phyloP scores from a whole-genome alignment of 2,888 invertebrate species.

The Autographa pulchrina region DNA sequence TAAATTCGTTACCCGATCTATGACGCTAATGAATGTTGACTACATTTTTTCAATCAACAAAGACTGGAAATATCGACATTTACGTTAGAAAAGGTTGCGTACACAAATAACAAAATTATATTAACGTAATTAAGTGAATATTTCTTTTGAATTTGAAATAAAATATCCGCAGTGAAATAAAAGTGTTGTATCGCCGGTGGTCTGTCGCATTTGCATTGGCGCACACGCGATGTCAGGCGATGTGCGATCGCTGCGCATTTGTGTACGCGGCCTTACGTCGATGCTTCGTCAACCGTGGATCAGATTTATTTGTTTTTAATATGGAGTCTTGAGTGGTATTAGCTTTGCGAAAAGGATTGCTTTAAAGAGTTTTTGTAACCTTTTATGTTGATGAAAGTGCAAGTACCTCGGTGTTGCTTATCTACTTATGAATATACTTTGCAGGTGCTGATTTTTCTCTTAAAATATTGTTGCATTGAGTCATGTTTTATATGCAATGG shows the following conservation, averaged over 20 bases:
- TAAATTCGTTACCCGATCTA: slow-evolving; percentile 40
- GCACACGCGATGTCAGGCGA: slow-evolving; percentile 71
- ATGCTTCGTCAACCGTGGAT: slow-evolving; percentile 49
- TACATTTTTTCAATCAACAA: slow-evolving; percentile 24
- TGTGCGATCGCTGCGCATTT: slow-evolving; percentile 45
- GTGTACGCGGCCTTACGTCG: slow-evolving; percentile 52
- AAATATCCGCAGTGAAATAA: slow-evolving; percentile 51
- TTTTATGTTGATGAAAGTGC: not conserved
- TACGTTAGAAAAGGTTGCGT: slow-evolving; percentile 31
- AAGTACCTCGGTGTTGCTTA: not conserved
- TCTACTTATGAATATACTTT: no score
- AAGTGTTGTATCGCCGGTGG: slow-evolving; percentile 63
- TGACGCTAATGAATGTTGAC: slow-evolving; percentile 35
- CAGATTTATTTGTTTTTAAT: slow-evolving; percentile 56
- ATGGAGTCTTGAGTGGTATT: slow-evolving; percentile 42
- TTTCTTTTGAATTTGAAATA: slow-evolving; percentile 41
- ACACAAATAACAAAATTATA: slow-evolving; percentile 28
- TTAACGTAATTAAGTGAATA: slow-evolving; percentile 32
- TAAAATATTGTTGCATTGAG: no score
- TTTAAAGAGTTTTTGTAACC: slow-evolving; percentile 34
- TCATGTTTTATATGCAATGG: no score
- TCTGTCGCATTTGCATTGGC: slow-evolving; percentile 66
- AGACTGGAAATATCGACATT: slow-evolving; percentile 12
- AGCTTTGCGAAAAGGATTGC: slow-evolving; percentile 40
- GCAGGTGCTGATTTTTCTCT: no score